Conservation (phyloP, 30 jellyfish, hydroid and myxozoan genomes). For the Hydra vulgaris region DNA sequence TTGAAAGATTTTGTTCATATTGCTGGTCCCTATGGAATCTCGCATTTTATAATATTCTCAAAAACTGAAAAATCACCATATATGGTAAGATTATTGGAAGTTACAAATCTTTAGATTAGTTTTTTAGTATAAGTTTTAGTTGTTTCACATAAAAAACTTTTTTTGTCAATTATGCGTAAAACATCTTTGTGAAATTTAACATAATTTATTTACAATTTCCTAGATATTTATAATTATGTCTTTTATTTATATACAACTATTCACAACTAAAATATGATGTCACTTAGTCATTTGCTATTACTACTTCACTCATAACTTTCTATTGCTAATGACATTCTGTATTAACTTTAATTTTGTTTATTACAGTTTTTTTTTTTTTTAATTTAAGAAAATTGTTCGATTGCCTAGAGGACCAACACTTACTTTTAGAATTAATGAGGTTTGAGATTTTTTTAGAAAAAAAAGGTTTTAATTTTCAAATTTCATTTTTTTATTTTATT, state of each 20-base stretch:
- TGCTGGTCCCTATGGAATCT: slow-evolving; percentile 93
- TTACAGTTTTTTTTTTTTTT: background rate
- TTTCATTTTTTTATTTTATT: too few species aligned
- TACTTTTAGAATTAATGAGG: slow-evolving; percentile 76
- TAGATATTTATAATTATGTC: too few species aligned
- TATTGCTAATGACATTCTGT: background rate
- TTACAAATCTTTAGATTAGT: background rate
- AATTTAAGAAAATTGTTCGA: slow-evolving; percentile 48
- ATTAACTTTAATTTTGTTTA: background rate
- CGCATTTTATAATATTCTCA: slow-evolving; percentile 70
- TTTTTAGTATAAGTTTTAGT: too few species aligned
- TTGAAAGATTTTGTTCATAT: slow-evolving; percentile 73
- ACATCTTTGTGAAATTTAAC: too few species aligned
- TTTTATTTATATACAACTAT: too few species aligned
- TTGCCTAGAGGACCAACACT: slow-evolving; percentile 95
- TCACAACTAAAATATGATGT: too few species aligned
- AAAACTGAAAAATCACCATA: slow-evolving; percentile 72
- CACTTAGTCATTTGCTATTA: too few species aligned
- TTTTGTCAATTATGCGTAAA: too few species aligned
- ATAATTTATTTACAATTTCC: too few species aligned
- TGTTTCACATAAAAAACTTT: background rate
- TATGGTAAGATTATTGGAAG: slow-evolving; percentile 36
- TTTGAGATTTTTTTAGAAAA: slow-evolving; percentile 19
- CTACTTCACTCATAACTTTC: too few species aligned
- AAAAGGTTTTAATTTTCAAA: background rate